These are phyloP conservation scores for Pseudochirops corinnae DNA, from an alignment of 2,797 vertebrate genomes.

Conservation along the genomic window DNA sequence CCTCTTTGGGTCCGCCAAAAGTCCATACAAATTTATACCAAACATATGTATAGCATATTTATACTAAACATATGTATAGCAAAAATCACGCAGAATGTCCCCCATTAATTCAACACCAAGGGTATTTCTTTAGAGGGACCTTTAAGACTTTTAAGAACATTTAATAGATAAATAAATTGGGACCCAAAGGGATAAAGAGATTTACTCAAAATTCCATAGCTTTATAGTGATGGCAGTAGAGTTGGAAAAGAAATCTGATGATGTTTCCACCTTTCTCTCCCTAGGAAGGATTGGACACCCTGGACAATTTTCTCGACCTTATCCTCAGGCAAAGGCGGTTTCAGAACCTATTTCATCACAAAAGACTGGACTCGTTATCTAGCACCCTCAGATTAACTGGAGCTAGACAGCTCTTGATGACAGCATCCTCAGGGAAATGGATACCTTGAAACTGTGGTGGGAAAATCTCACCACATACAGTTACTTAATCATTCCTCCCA, in stretches of 20 bases:
- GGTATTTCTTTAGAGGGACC: background rate
- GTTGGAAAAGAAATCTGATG: background rate
- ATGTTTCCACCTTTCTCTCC: background rate
- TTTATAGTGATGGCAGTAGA: background rate
- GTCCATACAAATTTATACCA: background rate
- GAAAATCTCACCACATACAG: background rate
- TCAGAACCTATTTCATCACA: background rate
- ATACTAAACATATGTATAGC: background rate
- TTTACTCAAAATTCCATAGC: background rate
- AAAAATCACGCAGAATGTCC: background rate
- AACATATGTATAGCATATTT: too few species aligned
- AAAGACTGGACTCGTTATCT: background rate
- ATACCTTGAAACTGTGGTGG: too few species aligned
- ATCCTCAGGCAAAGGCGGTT: background rate
- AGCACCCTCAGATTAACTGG: background rate
- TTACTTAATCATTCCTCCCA: background rate
- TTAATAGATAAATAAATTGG: background rate
- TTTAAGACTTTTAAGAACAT: background rate
- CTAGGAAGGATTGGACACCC: background rate
- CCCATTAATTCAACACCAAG: background rate
- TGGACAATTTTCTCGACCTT: background rate
- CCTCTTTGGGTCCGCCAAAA: background rate
- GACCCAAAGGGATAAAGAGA: background rate
- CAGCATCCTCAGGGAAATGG: background rate
- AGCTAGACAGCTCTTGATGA: background rate